phyloP scores from a whole-genome alignment of 2,888 invertebrate species.

The Lycaena phlaeas region DNA sequence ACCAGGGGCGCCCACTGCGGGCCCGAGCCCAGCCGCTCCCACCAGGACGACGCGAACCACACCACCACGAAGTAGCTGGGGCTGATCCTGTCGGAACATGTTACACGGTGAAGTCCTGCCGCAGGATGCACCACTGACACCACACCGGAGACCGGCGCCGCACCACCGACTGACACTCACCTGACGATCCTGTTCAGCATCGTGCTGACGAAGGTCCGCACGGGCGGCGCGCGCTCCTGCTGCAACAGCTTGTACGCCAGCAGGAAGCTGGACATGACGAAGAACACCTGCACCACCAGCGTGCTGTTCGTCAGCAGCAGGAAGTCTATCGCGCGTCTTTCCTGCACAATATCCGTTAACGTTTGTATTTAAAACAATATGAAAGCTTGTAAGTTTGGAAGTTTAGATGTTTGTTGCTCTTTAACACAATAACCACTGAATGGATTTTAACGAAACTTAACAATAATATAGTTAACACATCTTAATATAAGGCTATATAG shows the following conservation, averaged over 20 bases:
- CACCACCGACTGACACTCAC: constrained; percentile 22
- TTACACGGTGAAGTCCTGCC: too few relatives aligned
- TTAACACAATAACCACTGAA: background rate
- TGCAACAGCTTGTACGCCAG: constrained; percentile 55
- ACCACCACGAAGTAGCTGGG: constrained; percentile 54
- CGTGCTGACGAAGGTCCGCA: constrained; percentile 42
- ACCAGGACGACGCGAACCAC: constrained; percentile 55
- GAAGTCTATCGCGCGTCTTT: background rate
- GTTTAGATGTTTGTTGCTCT: too few relatives aligned
- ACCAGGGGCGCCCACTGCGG: constrained; percentile 53
- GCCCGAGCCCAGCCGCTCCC: constrained; percentile 44
- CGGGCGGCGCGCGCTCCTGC: constrained; percentile 27
- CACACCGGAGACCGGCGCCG: too few relatives aligned
- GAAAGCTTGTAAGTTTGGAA: too few relatives aligned
- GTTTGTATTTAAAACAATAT: too few relatives aligned
- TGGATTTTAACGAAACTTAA: too few relatives aligned
- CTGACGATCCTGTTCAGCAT: constrained; percentile 56
- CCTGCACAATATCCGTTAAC: background rate
- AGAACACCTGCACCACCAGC: constrained; percentile 62
- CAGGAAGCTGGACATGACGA: constrained; percentile 60
- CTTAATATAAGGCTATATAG: too few relatives aligned
- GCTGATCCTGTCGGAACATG: constrained; percentile 33
- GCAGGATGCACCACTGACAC: too few relatives aligned
- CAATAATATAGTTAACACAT: too few relatives aligned
- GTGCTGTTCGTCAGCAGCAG: constrained; percentile 58